These are phyloP conservation scores for Saccopteryx bilineata DNA, from an alignment of 2,113 vertebrate genomes.

Conservation along the genomic window DNA sequence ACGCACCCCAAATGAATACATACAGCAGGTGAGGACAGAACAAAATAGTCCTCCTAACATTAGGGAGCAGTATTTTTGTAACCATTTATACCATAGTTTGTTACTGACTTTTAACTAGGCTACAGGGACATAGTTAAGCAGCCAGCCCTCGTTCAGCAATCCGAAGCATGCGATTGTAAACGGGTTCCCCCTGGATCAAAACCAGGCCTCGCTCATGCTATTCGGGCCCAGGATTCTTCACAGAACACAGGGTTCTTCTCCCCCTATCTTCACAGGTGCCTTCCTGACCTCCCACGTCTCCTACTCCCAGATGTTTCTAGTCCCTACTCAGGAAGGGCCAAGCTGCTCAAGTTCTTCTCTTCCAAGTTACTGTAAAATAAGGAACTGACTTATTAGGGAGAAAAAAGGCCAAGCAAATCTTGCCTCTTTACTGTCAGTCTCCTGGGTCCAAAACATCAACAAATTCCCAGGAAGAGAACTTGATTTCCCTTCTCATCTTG, in stretches of 20 bases:
- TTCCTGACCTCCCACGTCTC: slow-evolving; percentile 10
- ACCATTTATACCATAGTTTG: neutral
- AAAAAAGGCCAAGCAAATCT: slow-evolving; percentile 76
- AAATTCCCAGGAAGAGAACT: slow-evolving; percentile 72
- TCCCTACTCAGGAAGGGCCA: slow-evolving; percentile 71
- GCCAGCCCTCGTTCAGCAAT: slow-evolving; percentile 9
- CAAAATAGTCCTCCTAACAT: neutral
- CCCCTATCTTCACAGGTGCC: neutral
- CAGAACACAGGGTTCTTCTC: neutral
- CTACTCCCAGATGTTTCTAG: slow-evolving; percentile 76
- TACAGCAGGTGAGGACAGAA: neutral
- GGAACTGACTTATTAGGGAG: slow-evolving; percentile 78
- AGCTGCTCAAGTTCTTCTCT: slow-evolving; percentile 58
- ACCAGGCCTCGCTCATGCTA: neutral
- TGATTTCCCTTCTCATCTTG: slow-evolving; percentile 52
- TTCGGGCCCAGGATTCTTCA: neutral
- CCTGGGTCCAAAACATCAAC: slow-evolving; percentile 72
- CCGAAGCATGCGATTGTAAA: neutral
- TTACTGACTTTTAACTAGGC: slow-evolving; percentile 50
- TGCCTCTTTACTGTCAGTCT: slow-evolving; percentile 75
- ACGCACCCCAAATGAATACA: neutral
- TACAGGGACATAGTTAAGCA: neutral
- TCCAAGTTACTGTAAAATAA: slow-evolving; percentile 78
- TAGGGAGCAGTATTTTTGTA: neutral
- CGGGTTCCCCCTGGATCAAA: neutral